Evolutionary conservation across 1,140 invertebrate species (phyloP).

Genomic region (Lepidostoma basale): DNA sequence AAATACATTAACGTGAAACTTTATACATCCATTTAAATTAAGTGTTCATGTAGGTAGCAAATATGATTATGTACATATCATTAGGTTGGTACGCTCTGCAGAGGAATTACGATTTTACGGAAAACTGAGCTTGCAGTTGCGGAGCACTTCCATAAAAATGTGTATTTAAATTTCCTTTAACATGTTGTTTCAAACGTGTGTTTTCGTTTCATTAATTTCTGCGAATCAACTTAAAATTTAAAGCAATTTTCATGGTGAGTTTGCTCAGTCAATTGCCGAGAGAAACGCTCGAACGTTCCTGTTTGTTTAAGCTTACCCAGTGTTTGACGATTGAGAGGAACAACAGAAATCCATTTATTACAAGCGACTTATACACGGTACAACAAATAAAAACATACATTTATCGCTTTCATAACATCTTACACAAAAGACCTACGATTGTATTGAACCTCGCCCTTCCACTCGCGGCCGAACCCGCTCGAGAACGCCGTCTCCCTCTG

Average conservation of each 20-base stretch:
- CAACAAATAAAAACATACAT: constrained; percentile 28
- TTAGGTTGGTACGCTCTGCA: no score
- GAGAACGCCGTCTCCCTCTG: not conserved
- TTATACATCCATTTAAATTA: no score
- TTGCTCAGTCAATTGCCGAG: constrained; percentile 27
- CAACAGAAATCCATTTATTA: constrained; percentile 35
- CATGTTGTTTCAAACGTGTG: no score
- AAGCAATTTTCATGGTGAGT: constrained; percentile 7
- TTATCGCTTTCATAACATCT: constrained; percentile 35
- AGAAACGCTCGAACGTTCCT: constrained; percentile 1
- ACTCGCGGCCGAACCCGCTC: not conserved
- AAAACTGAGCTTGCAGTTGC: no score
- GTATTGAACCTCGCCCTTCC: constrained; percentile 22
- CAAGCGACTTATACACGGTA: constrained; percentile 12
- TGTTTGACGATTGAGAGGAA: constrained; percentile 31
- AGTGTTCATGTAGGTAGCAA: no score
- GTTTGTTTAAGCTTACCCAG: constrained; percentile 13
- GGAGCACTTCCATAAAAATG: no score
- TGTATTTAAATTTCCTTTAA: no score
- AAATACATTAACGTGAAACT: no score
- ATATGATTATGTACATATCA: no score
- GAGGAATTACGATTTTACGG: no score
- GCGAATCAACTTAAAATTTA: constrained; percentile 11
- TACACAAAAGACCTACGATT: constrained; percentile 29
- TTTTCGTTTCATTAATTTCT: constrained; percentile 13